Conservation (phyloP, 2,888 invertebrate genomes). For the Hirtodrosophila cameraria region DNA sequence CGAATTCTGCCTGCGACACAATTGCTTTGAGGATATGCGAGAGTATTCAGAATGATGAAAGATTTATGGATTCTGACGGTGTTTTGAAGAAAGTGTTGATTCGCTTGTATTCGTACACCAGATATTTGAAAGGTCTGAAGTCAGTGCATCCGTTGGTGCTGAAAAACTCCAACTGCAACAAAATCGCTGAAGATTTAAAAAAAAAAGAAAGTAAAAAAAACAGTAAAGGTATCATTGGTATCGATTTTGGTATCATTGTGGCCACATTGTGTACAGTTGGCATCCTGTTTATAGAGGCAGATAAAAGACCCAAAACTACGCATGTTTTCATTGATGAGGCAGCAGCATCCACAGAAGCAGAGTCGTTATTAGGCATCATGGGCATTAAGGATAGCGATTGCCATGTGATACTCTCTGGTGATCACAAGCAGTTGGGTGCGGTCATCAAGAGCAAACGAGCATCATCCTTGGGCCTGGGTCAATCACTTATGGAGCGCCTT, state of each 20-base stretch:
- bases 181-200: neutral
- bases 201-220: slow-evolving; percentile 68
- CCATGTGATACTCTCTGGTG: slow-evolving; percentile 89
- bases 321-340: slow-evolving; percentile 91
- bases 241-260: slow-evolving; percentile 87
- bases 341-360: slow-evolving; percentile 89
- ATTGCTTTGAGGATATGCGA: slow-evolving; percentile 85
- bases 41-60: slow-evolving; percentile 28
- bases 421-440: slow-evolving; percentile 89
- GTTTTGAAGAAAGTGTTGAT: neutral
- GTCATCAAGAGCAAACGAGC: slow-evolving; percentile 84
- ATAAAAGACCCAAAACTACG: slow-evolving; percentile 48
- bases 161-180: slow-evolving; percentile 81
- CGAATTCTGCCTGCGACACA: slow-evolving; percentile 90
- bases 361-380: slow-evolving; percentile 87
- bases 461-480: slow-evolving; percentile 62
- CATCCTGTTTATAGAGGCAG: slow-evolving; percentile 58
- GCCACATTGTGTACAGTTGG: slow-evolving; percentile 87
- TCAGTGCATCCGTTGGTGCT: slow-evolving; percentile 68
- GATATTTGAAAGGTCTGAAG: slow-evolving; percentile 33
- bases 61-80: neutral
- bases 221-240: no score
- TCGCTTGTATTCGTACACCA: neutral
- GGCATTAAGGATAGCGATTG: slow-evolving; percentile 69
- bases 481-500: slow-evolving; percentile 89